phyloP scores from a whole-genome alignment of 1,140 invertebrate species.

The Lucilia cuprina region DNA sequence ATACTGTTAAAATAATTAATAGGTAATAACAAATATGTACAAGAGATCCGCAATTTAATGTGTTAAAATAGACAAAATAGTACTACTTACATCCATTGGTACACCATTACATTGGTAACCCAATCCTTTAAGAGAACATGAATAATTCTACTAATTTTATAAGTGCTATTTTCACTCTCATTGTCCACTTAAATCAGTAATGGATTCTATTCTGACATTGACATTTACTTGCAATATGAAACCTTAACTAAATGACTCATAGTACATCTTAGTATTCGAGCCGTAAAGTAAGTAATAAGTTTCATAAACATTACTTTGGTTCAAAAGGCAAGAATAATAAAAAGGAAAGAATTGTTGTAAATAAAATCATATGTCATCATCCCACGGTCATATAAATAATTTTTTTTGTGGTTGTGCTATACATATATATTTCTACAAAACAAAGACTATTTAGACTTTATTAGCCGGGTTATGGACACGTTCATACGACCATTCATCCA shows the following conservation, averaged over 20 bases:
- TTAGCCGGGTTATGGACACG: background rate
- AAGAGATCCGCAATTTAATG: no score
- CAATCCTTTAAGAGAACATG: no score
- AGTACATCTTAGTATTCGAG: no score
- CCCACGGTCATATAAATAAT: constrained; percentile 25
- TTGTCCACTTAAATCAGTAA: background rate
- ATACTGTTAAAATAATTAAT: no score
- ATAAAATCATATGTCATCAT: constrained; percentile 33
- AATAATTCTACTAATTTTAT: no score
- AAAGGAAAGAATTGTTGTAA: background rate
- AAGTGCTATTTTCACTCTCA: no score
- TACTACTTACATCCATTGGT: no score
- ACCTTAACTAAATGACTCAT: constrained; percentile 5
- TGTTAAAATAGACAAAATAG: no score
- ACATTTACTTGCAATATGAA: constrained; percentile 26
- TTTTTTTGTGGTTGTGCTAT: background rate
- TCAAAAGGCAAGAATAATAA: no score
- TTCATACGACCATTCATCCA: background rate
- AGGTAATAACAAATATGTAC: no score
- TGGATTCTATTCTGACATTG: constrained; percentile 24
- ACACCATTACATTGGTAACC: no score
- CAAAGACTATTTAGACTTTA: constrained; percentile 23
- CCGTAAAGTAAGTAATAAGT: background rate
- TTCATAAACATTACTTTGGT: background rate
- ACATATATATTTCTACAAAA: background rate